Conservation (phyloP, 2,113 vertebrate species). For the Embiotoca jacksoni region DNA sequence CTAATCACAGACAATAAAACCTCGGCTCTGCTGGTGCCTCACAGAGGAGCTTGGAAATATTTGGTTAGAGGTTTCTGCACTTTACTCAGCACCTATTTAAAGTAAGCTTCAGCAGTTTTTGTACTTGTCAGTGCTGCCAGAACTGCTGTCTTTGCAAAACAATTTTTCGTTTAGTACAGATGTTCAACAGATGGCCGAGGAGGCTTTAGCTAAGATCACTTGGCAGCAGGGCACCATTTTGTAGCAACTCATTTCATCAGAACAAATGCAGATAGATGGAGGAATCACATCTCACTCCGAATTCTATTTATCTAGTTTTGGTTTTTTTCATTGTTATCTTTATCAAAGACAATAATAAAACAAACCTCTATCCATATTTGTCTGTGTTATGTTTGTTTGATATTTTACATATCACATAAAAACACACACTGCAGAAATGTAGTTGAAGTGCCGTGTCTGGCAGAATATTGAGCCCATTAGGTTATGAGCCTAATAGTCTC, state of each 20-base stretch:
- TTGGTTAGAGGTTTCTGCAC: conserved; percentile 38
- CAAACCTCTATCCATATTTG: background rate
- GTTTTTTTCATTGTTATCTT: background rate
- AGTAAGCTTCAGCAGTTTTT: conserved; percentile 48
- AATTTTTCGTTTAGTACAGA: conserved; percentile 40
- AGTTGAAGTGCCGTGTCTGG: conserved; percentile 1
- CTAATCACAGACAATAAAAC: background rate
- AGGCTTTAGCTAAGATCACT: conserved; percentile 28
- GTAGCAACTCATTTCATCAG: background rate
- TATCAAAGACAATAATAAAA: background rate
- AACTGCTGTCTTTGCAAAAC: conserved; percentile 45
- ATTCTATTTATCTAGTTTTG: too few species aligned
- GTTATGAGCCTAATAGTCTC: background rate
- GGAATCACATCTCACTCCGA: background rate
- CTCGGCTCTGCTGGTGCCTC: conserved; percentile 2
- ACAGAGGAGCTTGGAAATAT: conserved; percentile 43
- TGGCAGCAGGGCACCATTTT: conserved; percentile 21
- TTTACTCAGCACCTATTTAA: conserved; percentile 40
- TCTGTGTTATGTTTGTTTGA: background rate
- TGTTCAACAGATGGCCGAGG: conserved; percentile 49
- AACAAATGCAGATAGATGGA: conserved; percentile 30
- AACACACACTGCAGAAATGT: background rate
- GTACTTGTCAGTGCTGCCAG: conserved; percentile 14
- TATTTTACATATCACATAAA: background rate
- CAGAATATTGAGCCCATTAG: background rate